A percentile compares a stretch with the other conserved stretches of the same genome.
Conservation (phyloP, 2,888 invertebrate genomes). For the Muschampia plurimacula region DNA sequence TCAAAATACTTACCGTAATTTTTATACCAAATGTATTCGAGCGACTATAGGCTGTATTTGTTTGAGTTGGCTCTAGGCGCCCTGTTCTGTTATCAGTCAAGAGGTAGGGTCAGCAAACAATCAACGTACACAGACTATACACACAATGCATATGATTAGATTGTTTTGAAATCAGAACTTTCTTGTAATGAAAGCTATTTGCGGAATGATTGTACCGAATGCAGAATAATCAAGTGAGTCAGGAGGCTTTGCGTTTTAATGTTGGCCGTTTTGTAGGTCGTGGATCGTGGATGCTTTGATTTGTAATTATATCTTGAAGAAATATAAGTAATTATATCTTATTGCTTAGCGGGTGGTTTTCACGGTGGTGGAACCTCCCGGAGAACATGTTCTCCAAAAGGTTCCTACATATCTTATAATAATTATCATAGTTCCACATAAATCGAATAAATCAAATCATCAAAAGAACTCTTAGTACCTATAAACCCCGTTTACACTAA, state of each 20-base stretch:
- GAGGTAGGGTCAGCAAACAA: constrained; percentile 74
- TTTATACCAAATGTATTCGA: not conserved
- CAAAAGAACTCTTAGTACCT: too few species aligned
- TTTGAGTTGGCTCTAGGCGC: constrained; percentile 8
- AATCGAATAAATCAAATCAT: too few species aligned
- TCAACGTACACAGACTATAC: not conserved
- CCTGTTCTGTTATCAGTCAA: constrained; percentile 71
- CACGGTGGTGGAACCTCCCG: too few species aligned
- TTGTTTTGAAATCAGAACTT: constrained; percentile 41
- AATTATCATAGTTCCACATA: too few species aligned
- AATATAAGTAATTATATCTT: too few species aligned
- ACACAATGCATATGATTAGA: constrained; percentile 26
- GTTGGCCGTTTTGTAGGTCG: constrained; percentile 11
- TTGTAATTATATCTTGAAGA: not conserved
- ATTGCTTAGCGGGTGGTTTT: too few species aligned
- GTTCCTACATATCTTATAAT: too few species aligned
- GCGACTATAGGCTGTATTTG: constrained; percentile 1
- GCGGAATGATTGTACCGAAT: constrained; percentile 33
- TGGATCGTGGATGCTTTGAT: constrained; percentile 1
- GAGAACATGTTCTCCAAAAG: too few species aligned
- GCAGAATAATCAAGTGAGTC: constrained; percentile 28
- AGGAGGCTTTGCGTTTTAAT: constrained; percentile 15
- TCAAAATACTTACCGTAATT: constrained; percentile 13
- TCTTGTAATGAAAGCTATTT: constrained; percentile 38
- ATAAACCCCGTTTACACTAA: too few species aligned